Evolutionary conservation across 2,797 vertebrate genomes (phyloP).

Genomic region (Sebastes minor): DNA sequence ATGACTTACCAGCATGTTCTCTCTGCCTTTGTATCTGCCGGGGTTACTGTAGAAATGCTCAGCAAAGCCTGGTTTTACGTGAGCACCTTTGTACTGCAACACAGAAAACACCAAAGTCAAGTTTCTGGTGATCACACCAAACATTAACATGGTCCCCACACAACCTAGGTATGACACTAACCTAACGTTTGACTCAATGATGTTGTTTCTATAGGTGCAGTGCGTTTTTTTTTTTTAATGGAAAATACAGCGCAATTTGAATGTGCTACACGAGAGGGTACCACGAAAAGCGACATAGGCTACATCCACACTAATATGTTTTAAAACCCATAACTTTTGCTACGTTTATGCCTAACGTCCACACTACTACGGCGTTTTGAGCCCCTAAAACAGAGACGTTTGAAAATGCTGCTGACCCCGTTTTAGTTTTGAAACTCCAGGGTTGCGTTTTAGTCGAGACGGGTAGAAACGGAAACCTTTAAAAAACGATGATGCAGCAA

Average conservation of each 20-base stretch:
- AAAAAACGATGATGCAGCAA: no score
- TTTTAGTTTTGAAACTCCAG: no score
- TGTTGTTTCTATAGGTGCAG: neutral
- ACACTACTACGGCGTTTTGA: no score
- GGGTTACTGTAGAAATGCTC: conserved; percentile 99
- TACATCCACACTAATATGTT: no score
- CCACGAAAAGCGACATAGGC: neutral
- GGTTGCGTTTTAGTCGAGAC: no score
- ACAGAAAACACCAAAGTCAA: conserved; percentile 35
- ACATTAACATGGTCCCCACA: neutral
- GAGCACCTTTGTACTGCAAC: conserved; percentile 98
- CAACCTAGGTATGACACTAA: neutral
- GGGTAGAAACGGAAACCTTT: no score
- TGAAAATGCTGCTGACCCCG: no score
- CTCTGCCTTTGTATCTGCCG: conserved; percentile 98
- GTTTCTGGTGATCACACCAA: neutral
- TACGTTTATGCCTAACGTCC: no score
- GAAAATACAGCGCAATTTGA: neutral
- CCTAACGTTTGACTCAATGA: neutral
- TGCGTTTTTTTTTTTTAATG: neutral
- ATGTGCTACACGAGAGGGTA: neutral
- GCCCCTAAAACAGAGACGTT: no score
- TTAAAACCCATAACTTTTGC: no score
- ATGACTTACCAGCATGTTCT: conserved; percentile 98
- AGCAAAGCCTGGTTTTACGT: conserved; percentile 98